These are phyloP conservation scores for Cataglyphis altisquamis DNA, from an alignment of 2,888 invertebrate species.

Conservation along the genomic window DNA sequence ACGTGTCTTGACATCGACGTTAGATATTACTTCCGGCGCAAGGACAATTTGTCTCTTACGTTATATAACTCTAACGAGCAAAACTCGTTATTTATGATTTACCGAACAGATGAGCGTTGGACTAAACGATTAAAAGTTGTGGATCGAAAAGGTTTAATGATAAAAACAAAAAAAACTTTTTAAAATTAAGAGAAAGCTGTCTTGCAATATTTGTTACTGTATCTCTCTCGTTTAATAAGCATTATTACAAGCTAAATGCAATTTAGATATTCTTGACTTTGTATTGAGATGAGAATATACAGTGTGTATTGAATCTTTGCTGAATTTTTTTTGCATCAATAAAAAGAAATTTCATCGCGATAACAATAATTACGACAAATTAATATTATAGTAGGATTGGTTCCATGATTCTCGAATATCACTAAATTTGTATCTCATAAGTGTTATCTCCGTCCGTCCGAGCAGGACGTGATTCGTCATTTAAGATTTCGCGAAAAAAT, in stretches of 20 bases:
- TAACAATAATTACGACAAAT: slow-evolving; percentile 34
- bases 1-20: background rate
- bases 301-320: background rate
- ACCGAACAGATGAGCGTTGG: slow-evolving; percentile 1
- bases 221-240: background rate
- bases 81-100: slow-evolving; percentile 29
- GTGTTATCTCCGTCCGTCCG: slow-evolving; percentile 14
- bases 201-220: slow-evolving; percentile 5
- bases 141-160: background rate
- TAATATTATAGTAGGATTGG: slow-evolving; percentile 29
- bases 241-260: background rate
- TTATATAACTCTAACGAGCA: slow-evolving; percentile 15
- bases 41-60: slow-evolving; percentile 18
- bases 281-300: background rate
- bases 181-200: background rate
- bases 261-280: background rate
- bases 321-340: background rate
- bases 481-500: slow-evolving; percentile 70
- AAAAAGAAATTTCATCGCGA: slow-evolving; percentile 16
- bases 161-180: background rate
- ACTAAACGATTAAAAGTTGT: background rate
- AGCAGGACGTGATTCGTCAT: slow-evolving; percentile 63
- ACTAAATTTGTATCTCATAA: slow-evolving; percentile 58
- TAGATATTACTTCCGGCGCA: slow-evolving; percentile 23
- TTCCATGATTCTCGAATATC: slow-evolving; percentile 20